Evolutionary conservation across 2,797 vertebrate species (phyloP), one percentile per base, ranked within the genome.

Genomic region (Notolepis coatsorum): DNA sequence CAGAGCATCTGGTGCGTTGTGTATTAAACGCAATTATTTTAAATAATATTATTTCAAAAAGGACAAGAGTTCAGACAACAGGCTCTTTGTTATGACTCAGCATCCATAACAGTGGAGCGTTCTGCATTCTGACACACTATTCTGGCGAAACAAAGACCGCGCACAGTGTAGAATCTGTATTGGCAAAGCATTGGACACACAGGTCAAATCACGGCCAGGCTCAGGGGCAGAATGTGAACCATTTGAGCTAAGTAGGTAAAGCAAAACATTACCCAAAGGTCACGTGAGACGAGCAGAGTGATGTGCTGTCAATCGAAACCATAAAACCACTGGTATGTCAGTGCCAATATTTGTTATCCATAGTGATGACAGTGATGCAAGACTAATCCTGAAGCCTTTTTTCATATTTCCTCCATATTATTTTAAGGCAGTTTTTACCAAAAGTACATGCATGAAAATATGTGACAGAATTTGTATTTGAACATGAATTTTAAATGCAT

Each of bases 31-130:
- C 28, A 45, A 47, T 10, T 59, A 67, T 56, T 47, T 49, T 28
- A 69, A 45, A 62, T 56, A 31, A 57, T 56, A 69, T 62, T 62
- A 60, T 62, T 61, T 51, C 35, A 35, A 15, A 56, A 30, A 18
- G 4, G 17, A 7, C 31, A 17, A 31, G 23, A 18, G 20, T 45
- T 25, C 10, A 23, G 17, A 46, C 28, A 33, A 35, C 4, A 59
- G n/a, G 20, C 20, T 18, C n/a, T 7, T 53, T 50, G 28, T 50
- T 12, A 23, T n/a, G 2, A 37, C 31, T 24, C 21, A 12, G 17
- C 10, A 17, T 37, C 20, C 24, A 13, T 35, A 12, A 20, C 17
- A 30, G 5, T 31, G 33, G 27, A 3, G 7, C 21, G 7, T 33
- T 24, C 20, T 8, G 6, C 37, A 30, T 41, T 18, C 23, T 17